Evolutionary conservation across 2,797 vertebrate species (phyloP), one percentile per base, ranked within the genome.

Genomic region (Catamblyrhynchus diadema): DNA sequence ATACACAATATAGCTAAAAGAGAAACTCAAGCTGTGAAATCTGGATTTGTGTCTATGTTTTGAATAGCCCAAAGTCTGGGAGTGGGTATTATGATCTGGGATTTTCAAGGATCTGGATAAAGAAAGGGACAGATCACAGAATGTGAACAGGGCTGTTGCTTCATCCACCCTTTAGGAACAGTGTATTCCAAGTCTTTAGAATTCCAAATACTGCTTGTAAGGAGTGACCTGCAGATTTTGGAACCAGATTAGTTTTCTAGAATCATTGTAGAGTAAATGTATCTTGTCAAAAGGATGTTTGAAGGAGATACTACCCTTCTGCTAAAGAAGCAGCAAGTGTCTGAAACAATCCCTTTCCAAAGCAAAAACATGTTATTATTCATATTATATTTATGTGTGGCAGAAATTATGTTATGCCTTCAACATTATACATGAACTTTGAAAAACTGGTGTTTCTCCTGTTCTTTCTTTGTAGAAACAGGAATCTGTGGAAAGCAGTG

Each of bases 211-310:
- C 35, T 80, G 20, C 72, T 27, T 35, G 28, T 44, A 79, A 47
- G 24, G 70, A 88, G 50, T 59, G 62, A 95, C 79, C 56, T 33
- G 9, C 73, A 92, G 94, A 74, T 87, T 56, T 86, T 88, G 75
- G 47, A 94, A 62, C 53, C 42, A 75, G 72, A 66, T 51, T 90
- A 18, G 83, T 93, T 95, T 96, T 94, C 84, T 86, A 83, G 81
- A 83, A 47, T 91, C 47, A 60, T 41, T 81, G n/a, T 67, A 64
- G 50, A 80, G 56, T 42, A 85, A 82, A 11, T 78, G 23, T 93
- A 57, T 86, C 75, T 95, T 93, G 82, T 92, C 15, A 41, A 41
- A 41, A 41, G 41, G 6, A 3, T 57, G 39, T 64, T 67, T 90
- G 50, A 86, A 54, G 66, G 51, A 75, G 14, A n/a, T 81, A 51